A percentile compares a stretch with the other conserved stretches of the same genome.
Conservation (phyloP, 2,113 vertebrate genomes). For the Halichoeres trimaculatus region DNA sequence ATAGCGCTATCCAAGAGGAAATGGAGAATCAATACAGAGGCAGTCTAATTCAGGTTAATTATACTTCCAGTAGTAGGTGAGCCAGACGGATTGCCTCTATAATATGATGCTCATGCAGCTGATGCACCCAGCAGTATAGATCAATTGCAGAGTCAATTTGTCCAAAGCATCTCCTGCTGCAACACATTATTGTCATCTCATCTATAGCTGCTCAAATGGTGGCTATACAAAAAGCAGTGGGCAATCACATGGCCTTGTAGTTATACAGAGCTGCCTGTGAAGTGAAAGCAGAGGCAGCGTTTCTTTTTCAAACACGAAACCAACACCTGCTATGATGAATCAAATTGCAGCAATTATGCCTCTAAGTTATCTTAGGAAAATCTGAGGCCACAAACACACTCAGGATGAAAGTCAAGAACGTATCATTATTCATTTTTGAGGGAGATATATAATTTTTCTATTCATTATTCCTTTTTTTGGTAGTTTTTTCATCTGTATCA, state of each 20-base stretch:
- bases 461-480: background rate
- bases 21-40: constrained; percentile 39
- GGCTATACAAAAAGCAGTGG: background rate
- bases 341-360: background rate
- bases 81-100: constrained; percentile 2
- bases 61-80: constrained; percentile 9
- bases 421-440: too few relatives aligned
- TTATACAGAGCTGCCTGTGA: background rate
- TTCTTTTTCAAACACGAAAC: background rate
- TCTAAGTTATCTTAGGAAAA: background rate
- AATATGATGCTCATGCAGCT: constrained; percentile 11
- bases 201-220: background rate
- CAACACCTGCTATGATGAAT: background rate
- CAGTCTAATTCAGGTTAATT: constrained; percentile 51
- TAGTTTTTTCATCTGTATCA: too few relatives aligned
- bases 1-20: constrained; percentile 10
- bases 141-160: constrained; percentile 31
- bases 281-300: background rate
- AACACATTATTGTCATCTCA: constrained; percentile 7
- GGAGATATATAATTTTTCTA: too few relatives aligned
- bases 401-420: too few relatives aligned
- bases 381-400: too few relatives aligned
- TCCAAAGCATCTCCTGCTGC: background rate
- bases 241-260: background rate
- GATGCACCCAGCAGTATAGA: constrained; percentile 1